Conservation (phyloP, 2,113 vertebrate genomes). For the Sinocyclocheilus rhinocerous region DNA sequence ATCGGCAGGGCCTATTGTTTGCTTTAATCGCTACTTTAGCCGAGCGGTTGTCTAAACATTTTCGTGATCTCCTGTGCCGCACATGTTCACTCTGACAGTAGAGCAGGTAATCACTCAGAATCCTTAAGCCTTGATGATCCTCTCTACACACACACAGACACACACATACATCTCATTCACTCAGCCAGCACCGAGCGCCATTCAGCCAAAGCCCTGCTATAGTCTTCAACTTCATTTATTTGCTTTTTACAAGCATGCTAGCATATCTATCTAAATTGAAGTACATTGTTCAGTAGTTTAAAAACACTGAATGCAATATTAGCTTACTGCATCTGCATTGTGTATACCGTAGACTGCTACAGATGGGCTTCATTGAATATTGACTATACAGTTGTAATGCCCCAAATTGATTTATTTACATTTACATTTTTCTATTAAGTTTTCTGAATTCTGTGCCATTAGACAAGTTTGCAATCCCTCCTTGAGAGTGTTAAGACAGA, state of each 20-base stretch:
- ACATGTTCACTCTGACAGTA: conserved; percentile 14
- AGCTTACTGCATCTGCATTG: too few species aligned
- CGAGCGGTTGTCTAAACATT: conserved; percentile 32
- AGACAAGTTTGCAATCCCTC: too few species aligned
- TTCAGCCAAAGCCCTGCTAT: not conserved
- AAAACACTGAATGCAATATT: too few species aligned
- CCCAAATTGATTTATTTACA: too few species aligned
- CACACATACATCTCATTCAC: conserved; percentile 8
- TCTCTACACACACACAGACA: conserved; percentile 36
- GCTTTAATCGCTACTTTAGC: conserved; percentile 41
- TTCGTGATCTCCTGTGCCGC: not conserved
- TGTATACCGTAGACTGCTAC: too few species aligned
- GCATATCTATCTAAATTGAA: not conserved
- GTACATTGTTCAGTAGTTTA: not conserved
- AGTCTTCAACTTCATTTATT: not conserved
- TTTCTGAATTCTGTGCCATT: too few species aligned
- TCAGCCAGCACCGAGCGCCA: not conserved
- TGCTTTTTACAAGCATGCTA: not conserved
- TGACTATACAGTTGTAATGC: too few species aligned
- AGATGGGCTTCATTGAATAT: too few species aligned
- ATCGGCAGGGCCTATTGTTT: conserved; percentile 28
- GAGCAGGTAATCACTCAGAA: conserved; percentile 41
- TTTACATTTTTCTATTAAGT: too few species aligned
- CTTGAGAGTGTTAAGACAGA: too few species aligned
- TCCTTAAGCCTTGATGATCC: conserved; percentile 45